Evolutionary conservation across 2,113 vertebrate species (phyloP), one percentile per base, ranked within the genome.

Genomic region (Alectura lathami): DNA sequence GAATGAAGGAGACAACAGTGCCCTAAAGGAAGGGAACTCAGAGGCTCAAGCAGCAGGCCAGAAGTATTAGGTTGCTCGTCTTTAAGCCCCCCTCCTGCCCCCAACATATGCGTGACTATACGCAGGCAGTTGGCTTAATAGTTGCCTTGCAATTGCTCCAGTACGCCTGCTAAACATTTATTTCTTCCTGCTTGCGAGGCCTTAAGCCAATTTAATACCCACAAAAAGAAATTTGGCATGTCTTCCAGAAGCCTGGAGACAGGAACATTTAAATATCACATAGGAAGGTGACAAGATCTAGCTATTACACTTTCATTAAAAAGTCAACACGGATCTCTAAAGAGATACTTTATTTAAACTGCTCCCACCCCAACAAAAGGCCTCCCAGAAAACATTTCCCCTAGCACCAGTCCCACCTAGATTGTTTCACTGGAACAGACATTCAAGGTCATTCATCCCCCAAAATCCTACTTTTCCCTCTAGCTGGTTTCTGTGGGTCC

Each of bases 361-460:
- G 43, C 56, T 38, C 21, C 47, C 21, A 63, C 29, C 16, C 18
- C 40, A 74, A 69, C 13, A 76, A 70, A 86, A 77, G 56, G 72
- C 17, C 59, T 95, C 78, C 23, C 50, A 93, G 60, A 83, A 91
- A 74, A 47, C 53, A 74, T 60, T 91, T 64, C 51, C 51, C 53
- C 42, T 50, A 95, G 67, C 42, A 81, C 7, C 69, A 75, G 27
- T 84, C 73, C 62, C 66, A 91, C 21, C 22, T 12, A 12, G 32
- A 45, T 60, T 75, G 66, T 64, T 89, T 64, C 36, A 43, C 48
- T 13, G 50, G 26, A 79, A 11, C 36, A 82, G 23, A 92, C 60
- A 29, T 9, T 86, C 95, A 96, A 96, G 96, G 93, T 96, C 94
- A 95, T 43, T 83, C 72, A 57, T 30, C 30, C 3, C 38, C 53